Base-by-base conservation (phyloP, 2,888 invertebrate genomes). In the Cyclophora albipunctata region DNA sequence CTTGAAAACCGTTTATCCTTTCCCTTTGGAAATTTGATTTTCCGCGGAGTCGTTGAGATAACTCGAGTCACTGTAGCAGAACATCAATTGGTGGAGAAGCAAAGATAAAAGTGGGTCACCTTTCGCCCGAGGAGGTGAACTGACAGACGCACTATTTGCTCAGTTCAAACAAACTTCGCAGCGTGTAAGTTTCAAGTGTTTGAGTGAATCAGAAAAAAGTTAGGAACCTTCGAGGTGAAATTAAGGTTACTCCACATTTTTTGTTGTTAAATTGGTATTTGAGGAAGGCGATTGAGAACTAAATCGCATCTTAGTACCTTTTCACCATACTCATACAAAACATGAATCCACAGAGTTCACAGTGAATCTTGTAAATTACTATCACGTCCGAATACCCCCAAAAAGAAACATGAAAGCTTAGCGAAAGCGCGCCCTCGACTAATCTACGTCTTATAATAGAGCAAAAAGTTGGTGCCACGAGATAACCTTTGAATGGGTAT, bases 401-500 rank as follows among this genome's bases (percentile, higher is more conserved):
- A 44, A 42, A 44, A 48, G 54, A 60, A 62, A 53, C 47, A 53
- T 52, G 49, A 49, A 34, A 45, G 45, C 40, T 55, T 45, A 37
- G 4, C 43, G 54, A 45, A 42, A 46, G 33, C 42, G 42, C 47
- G 51, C 57, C 46, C 48, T 48, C 49, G 50, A 49, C 60, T 67
- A 63, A 68, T 69, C 64, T 60, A 60, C 67, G 67, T 61, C 65
- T 66, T 58, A 64, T 67, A 72, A 70, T 62, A 61, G 64, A 52
- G 67, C 68, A 73, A 72, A 72, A 73, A 70, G 58, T 20, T 20
- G 20, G 37, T 37, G 37, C 37, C 37, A 37, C 37, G 37, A 20
- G 20, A 37, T 66, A 34, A 43, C 34, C 43, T 42, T 42, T 43
- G 43, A 43, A 34, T 33, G 57, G 54, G 49, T 20, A 57, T 61